A percentile compares a stretch with the other conserved stretches of the same genome.
These are phyloP conservation scores for Actinernus sp. DNA, from an alignment of 92 coral and sea anemone species.

Conservation along the genomic window DNA sequence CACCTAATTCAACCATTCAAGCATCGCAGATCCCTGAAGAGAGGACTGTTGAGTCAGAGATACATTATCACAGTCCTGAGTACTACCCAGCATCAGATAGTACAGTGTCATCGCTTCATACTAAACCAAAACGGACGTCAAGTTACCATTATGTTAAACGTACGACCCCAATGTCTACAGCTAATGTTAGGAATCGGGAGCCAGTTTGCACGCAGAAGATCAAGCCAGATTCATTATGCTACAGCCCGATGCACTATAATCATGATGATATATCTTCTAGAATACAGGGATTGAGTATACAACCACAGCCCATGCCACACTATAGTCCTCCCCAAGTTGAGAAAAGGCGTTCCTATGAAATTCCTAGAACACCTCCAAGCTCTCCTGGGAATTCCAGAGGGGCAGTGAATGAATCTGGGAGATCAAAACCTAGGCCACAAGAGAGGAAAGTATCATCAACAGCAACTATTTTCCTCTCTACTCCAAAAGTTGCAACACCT, in stretches of 20 bases:
- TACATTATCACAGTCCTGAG: background rate
- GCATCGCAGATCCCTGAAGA: too few relatives aligned
- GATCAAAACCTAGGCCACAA: slow-evolving; percentile 7
- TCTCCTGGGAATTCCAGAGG: background rate
- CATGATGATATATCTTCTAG: slow-evolving; percentile 65
- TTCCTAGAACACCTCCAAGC: background rate
- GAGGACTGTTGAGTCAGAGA: background rate
- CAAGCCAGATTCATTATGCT: slow-evolving; percentile 90
- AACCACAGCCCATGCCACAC: slow-evolving; percentile 4
- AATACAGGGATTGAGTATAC: slow-evolving; percentile 47
- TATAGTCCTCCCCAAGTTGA: background rate
- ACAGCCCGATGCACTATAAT: slow-evolving; percentile 89
- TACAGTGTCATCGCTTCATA: slow-evolving; percentile 43
- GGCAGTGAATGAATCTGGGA: slow-evolving; percentile 25
- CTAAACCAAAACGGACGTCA: slow-evolving; percentile 56
- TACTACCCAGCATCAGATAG: slow-evolving; percentile 4
- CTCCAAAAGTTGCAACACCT: background rate
- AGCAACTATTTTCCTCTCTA: slow-evolving; percentile 13
- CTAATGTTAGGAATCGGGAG: background rate
- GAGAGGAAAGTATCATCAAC: slow-evolving; percentile 27
- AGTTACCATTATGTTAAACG: slow-evolving; percentile 63
- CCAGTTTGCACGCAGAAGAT: slow-evolving; percentile 84
- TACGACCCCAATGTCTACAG: slow-evolving; percentile 1
- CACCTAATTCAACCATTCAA: background rate
- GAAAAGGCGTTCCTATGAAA: background rate